Percentiles rank a stretch among this genome's conserved stretches.
Conservation (phyloP, 2,113 vertebrate species). For the Dicerorhinus sumatrensis region DNA sequence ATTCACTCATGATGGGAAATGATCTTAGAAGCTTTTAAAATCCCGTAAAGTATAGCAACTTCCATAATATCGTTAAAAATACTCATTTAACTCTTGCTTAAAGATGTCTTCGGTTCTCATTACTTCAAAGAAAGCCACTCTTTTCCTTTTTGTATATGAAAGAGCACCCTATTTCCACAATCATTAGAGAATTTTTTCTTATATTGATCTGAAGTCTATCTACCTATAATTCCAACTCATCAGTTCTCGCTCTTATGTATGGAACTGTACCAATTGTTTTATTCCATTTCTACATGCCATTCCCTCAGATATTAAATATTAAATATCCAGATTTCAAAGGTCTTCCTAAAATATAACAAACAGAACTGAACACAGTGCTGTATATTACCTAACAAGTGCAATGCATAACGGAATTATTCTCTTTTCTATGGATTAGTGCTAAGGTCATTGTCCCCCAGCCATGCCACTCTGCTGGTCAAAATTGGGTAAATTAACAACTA, state of each 20-base stretch:
- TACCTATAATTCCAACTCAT: neutral
- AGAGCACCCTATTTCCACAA: neutral
- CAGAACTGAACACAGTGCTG: neutral
- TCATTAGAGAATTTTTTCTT: neutral
- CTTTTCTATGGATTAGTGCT: neutral
- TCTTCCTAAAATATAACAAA: neutral
- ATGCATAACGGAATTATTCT: neutral
- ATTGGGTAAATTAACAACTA: neutral
- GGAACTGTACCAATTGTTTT: neutral
- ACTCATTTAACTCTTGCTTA: neutral
- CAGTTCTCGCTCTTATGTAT: neutral
- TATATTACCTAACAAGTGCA: neutral
- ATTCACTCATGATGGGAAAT: neutral
- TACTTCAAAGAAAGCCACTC: slow-evolving; percentile 19
- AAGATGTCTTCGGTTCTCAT: neutral
- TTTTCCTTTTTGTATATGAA: neutral
- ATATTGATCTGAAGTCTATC: neutral
- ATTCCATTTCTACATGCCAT: neutral
- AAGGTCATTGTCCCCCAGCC: neutral
- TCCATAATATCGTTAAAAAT: neutral
- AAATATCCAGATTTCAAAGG: neutral
- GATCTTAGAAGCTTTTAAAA: neutral
- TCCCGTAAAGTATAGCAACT: neutral
- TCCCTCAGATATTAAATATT: slow-evolving; percentile 11
- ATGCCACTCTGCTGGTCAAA: neutral